Conservation (phyloP, 2,797 vertebrate genomes). For the Discoglossus pictus region DNA sequence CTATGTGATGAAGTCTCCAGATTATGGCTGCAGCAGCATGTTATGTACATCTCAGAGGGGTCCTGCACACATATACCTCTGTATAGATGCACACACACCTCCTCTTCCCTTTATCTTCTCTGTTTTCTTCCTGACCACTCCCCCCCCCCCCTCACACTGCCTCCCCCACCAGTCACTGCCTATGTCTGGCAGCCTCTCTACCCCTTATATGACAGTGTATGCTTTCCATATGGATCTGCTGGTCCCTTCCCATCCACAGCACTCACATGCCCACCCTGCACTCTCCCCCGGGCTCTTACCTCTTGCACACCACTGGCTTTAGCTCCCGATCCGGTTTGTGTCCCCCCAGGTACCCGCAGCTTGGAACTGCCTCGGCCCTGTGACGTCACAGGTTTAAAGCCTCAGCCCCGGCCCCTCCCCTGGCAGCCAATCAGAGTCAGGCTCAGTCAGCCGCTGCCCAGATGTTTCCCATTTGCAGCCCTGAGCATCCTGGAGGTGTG, state of each 20-base stretch:
- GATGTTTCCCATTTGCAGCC: conserved; percentile 44
- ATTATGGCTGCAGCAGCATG: too few species aligned
- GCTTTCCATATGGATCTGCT: too few species aligned
- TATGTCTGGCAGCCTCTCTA: conserved; percentile 32
- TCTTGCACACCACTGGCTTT: not conserved
- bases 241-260: too few species aligned
- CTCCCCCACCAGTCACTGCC: not conserved
- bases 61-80: too few species aligned
- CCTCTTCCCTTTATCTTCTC: not conserved
- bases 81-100: conserved; percentile 21
- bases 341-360: conserved; percentile 21
- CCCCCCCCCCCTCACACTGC: conserved; percentile 36
- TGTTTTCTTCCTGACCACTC: conserved; percentile 32
- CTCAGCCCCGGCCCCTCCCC: conserved; percentile 17
- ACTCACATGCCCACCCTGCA: not conserved
- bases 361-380: conserved; percentile 26
- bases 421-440: conserved; percentile 32
- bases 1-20: too few species aligned
- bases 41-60: too few species aligned
- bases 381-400: conserved; percentile 47
- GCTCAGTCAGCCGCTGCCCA: conserved; percentile 18
- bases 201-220: too few species aligned
- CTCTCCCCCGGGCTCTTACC: not conserved
- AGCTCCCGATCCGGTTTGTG: not conserved
- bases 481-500: conserved; percentile 36